Conservation (phyloP, 2,797 vertebrate species). For the Sciurus carolinensis region DNA sequence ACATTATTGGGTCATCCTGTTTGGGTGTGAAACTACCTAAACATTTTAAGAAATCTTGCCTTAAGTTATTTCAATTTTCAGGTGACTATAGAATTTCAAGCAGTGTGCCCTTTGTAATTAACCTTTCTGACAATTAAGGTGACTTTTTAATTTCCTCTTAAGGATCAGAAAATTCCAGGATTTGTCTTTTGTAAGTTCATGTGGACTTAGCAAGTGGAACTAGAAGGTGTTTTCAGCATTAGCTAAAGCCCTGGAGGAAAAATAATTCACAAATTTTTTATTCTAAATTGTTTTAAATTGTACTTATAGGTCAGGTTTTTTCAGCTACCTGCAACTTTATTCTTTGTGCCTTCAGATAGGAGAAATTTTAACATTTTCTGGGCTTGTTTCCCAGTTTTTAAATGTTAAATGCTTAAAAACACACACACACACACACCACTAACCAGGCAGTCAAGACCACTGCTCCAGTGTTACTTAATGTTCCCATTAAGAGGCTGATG, state of each 20-base stretch:
- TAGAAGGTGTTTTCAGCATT: constrained; percentile 5
- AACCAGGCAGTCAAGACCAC: neutral
- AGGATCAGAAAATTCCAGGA: neutral
- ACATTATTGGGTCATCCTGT: neutral
- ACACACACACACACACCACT: neutral
- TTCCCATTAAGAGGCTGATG: neutral
- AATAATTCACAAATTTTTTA: constrained; percentile 40
- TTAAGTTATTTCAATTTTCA: constrained; percentile 67
- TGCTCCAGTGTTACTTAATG: neutral
- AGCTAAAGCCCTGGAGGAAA: constrained; percentile 37
- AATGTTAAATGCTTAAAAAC: constrained; percentile 4
- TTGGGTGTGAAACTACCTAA: constrained; percentile 44
- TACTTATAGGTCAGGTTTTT: neutral
- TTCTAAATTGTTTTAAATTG: constrained; percentile 36
- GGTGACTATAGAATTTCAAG: constrained; percentile 6
- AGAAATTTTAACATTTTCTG: constrained; percentile 30
- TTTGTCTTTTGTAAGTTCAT: neutral
- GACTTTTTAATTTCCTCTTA: constrained; percentile 32
- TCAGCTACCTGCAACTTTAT: constrained; percentile 22
- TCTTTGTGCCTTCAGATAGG: constrained; percentile 74
- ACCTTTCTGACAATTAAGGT: neutral
- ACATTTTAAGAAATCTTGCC: constrained; percentile 65
- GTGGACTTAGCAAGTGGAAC: neutral
- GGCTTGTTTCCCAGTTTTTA: constrained; percentile 35
- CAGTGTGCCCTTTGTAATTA: constrained; percentile 9